Evolutionary conservation across 2,113 vertebrate genomes (phyloP), one percentile per base, ranked within the genome.

Genomic region (Cyanistes caeruleus): DNA sequence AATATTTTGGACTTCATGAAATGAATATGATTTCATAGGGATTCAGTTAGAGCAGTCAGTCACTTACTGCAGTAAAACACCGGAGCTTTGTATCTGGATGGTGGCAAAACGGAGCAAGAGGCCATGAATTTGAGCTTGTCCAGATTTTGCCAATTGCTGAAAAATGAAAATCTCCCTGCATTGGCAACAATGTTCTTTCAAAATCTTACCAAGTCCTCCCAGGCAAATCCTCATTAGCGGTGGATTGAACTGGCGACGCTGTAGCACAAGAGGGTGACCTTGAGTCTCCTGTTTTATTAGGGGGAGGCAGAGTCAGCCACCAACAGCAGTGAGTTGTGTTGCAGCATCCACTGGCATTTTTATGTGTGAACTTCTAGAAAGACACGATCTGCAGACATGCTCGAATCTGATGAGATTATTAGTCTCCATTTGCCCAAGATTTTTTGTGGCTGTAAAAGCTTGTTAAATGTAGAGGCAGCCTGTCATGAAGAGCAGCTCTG

Each of bases 71-170:
- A 74, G 1, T 53, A 58, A 69, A 21, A 27, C 49, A 5, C 55
- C 43, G 67, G 48, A n/a, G 37, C 63, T 73, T 48, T 81, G 4
- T 70, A 4, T 24, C 2, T 22, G 15, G 18, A 8, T 43, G 31
- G 46, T 46, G 53, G 31, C 35, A 88, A 90, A 90, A 69, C 9
- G 0, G 0, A 79, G 12, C 0, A 1, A 72, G 55, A 77, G 7
- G 62, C 33, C 27, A 49, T 2, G 2, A 58, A 60, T 52, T 52
- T 56, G 22, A 22, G 6, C 41, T 72, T 60, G 17, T 76, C 13
- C n/a, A 43, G 17, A 31, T 79, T 72, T 72, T 85, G 14, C 44
- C 37, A 23, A 1, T 44, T 75, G 17, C 25, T 84, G 8, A 25
- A 78, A 58, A 55, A 11, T 73, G 20, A 68, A 85, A 39, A 72